phyloP scores from a whole-genome alignment of 1,140 invertebrate species.

The Drosophila virilis region DNA sequence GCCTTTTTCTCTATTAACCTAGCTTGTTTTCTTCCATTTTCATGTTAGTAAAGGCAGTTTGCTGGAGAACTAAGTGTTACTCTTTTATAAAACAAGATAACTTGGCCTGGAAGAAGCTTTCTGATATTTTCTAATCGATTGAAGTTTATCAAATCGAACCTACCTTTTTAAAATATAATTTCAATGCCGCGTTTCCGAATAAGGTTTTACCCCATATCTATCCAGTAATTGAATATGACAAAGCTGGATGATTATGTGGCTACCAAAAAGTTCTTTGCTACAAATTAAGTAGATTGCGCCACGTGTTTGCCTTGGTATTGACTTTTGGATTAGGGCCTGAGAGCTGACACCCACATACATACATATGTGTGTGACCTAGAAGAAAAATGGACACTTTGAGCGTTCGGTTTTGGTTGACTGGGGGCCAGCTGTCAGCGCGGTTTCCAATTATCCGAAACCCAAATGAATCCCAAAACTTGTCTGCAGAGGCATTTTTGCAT shows the following conservation, averaged over 20 bases:
- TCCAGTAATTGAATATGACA: constrained; percentile 9
- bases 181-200: background rate
- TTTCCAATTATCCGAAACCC: constrained; percentile 47
- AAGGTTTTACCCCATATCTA: constrained; percentile 3
- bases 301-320: constrained; percentile 22
- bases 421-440: constrained; percentile 44
- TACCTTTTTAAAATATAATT: too few relatives aligned
- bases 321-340: background rate
- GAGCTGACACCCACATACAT: background rate
- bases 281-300: constrained; percentile 17
- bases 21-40: too few relatives aligned
- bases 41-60: too few relatives aligned
- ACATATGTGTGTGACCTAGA: constrained; percentile 15
- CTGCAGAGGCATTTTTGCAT: constrained; percentile 32
- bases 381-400: constrained; percentile 25
- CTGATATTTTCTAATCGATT: too few relatives aligned
- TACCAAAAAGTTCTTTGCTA: background rate
- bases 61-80: too few relatives aligned
- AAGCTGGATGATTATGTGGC: constrained; percentile 22
- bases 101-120: too few relatives aligned
- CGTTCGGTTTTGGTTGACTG: constrained; percentile 9
- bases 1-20: too few relatives aligned
- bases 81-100: too few relatives aligned
- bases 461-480: constrained; percentile 41
- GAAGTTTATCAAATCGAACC: too few relatives aligned